Evolutionary conservation across 2,888 invertebrate species (phyloP).

Genomic region (Timema podura): DNA sequence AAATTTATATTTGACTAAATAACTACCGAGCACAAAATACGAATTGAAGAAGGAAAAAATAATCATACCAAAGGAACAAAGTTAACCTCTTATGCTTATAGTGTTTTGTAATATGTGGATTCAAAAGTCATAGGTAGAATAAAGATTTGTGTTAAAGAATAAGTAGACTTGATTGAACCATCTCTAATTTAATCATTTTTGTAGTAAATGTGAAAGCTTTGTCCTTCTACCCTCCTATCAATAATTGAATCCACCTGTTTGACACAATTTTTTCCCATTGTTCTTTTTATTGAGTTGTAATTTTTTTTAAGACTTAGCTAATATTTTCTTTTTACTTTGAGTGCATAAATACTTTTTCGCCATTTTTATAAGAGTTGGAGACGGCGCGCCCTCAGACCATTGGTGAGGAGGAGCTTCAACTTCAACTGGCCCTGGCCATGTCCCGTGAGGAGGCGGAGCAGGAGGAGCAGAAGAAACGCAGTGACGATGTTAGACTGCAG

Average conservation of each 20-base stretch:
- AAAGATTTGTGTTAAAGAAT: too few relatives aligned
- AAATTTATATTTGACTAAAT: too few relatives aligned
- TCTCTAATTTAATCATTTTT: too few relatives aligned
- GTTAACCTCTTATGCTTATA: too few relatives aligned
- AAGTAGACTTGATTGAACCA: too few relatives aligned
- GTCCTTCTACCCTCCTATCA: not conserved
- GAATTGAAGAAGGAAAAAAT: too few relatives aligned
- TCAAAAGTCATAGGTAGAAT: too few relatives aligned
- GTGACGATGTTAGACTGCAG: constrained; percentile 94
- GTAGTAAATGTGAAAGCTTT: not conserved
- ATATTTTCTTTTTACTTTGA: too few relatives aligned
- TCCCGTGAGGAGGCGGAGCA: constrained; percentile 97
- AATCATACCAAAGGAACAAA: too few relatives aligned
- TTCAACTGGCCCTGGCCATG: constrained; percentile 97
- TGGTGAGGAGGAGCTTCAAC: constrained; percentile 96
- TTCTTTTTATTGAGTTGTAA: not conserved
- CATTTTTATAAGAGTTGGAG: constrained; percentile 64
- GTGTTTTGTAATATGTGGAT: too few relatives aligned
- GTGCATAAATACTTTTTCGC: not conserved
- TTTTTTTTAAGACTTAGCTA: too few relatives aligned
- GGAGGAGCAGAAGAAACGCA: constrained; percentile 87
- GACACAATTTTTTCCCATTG: not conserved
- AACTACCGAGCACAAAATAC: too few relatives aligned
- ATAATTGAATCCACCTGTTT: not conserved
- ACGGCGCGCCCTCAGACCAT: constrained; percentile 93